Percentiles rank a stretch among this genome's conserved stretches.
Conservation (phyloP, 2,113 vertebrate species). For the Columba livia region DNA sequence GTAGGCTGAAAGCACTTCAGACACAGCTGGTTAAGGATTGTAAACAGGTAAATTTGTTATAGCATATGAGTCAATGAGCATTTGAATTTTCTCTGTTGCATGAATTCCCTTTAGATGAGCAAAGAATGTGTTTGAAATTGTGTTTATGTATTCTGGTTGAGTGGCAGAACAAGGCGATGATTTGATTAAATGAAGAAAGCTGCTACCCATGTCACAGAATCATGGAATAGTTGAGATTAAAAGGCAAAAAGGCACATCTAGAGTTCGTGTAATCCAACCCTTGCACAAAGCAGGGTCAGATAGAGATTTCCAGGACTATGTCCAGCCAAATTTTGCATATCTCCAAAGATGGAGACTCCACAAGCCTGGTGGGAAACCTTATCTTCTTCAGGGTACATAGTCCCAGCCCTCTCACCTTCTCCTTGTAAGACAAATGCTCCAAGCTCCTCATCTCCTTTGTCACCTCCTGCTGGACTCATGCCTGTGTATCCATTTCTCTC, state of each 20-base stretch:
- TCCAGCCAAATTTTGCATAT: not conserved
- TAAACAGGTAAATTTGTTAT: slow-evolving; percentile 71
- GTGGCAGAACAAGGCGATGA: not conserved
- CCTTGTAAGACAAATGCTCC: not conserved
- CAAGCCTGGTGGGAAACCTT: fast-evolving
- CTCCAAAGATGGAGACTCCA: not conserved
- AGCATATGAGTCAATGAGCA: not conserved
- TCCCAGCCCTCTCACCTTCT: not conserved
- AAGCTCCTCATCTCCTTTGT: not conserved
- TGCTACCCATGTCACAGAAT: not conserved
- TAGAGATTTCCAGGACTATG: not conserved
- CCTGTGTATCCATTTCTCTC: not conserved
- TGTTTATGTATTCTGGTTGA: not conserved
- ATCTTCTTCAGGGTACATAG: not conserved
- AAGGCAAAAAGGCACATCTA: not conserved
- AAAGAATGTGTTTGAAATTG: not conserved
- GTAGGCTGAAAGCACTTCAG: slow-evolving; percentile 76
- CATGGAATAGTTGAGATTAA: not conserved
- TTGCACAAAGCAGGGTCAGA: not conserved
- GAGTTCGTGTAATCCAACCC: not conserved
- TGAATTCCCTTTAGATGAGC: not conserved
- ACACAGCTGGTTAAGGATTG: slow-evolving; percentile 66
- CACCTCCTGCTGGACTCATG: not conserved
- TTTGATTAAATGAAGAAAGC: not conserved
- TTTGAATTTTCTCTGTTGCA: not conserved